Evolutionary conservation across 1,140 invertebrate genomes (phyloP).

Genomic region (Orius laevigatus): DNA sequence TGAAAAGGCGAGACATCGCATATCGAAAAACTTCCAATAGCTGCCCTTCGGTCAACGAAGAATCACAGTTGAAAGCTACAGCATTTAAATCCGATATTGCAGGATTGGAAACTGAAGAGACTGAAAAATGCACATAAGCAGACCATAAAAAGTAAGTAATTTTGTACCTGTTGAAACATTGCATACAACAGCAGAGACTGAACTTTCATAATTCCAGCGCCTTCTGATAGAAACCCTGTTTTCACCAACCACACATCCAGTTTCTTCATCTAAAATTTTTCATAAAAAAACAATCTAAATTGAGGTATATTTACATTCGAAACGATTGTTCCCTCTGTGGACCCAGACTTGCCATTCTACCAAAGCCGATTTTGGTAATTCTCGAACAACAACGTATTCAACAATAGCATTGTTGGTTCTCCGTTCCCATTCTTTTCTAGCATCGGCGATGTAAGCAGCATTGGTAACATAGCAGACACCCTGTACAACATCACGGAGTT

Average conservation of each 20-base stretch:
- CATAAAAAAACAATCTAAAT: conserved; percentile 1
- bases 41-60: conserved; percentile 38
- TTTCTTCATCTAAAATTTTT: conserved; percentile 61
- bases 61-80: conserved; percentile 33
- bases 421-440: conserved; percentile 61
- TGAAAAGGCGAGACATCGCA: conserved; percentile 50
- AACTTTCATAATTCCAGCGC: conserved; percentile 76
- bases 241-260: conserved; percentile 61
- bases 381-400: conserved; percentile 67
- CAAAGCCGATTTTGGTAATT: conserved; percentile 58
- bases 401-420: conserved; percentile 73
- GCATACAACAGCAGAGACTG: conserved; percentile 66
- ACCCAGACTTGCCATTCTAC: conserved; percentile 88
- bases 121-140: conserved; percentile 3
- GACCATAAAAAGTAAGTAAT: conserved; percentile 3
- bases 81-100: conserved; percentile 23
- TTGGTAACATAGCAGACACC: conserved; percentile 68
- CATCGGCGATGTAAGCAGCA: conserved; percentile 47
- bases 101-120: conserved; percentile 17
- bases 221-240: conserved; percentile 57
- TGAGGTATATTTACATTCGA: conserved; percentile 47
- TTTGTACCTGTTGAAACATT: conserved; percentile 51
- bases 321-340: conserved; percentile 66
- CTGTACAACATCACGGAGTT: conserved; percentile 63
- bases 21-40: conserved; percentile 53